Conservation (phyloP, 2,888 invertebrate genomes). For the Orgyia antiqua region DNA sequence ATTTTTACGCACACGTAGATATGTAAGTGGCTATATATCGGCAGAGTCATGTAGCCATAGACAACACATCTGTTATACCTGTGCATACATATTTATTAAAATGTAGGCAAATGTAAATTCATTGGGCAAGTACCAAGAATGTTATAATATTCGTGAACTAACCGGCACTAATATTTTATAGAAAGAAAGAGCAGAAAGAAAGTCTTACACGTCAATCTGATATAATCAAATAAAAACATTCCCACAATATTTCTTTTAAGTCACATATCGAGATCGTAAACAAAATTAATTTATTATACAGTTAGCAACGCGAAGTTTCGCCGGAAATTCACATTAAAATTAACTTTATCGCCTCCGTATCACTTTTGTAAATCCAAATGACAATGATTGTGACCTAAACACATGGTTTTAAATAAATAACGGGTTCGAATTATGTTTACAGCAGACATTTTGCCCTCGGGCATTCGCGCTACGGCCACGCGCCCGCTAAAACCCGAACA, state of each 20-base stretch:
- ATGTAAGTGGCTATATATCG: too few relatives aligned
- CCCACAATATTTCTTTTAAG: slow-evolving; percentile 14
- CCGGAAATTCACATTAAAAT: slow-evolving; percentile 41
- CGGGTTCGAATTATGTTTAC: slow-evolving; percentile 30
- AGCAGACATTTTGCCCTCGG: slow-evolving; percentile 35
- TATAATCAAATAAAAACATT: slow-evolving; percentile 9
- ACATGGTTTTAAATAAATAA: slow-evolving; percentile 40
- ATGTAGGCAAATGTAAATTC: too few relatives aligned
- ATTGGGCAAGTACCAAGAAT: too few relatives aligned
- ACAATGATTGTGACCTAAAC: slow-evolving; percentile 44
- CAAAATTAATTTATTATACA: slow-evolving; percentile 23
- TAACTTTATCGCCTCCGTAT: slow-evolving; percentile 41
- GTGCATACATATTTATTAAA: too few relatives aligned
- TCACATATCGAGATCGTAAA: slow-evolving; percentile 26
- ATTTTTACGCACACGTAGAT: too few relatives aligned
- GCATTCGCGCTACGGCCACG: slow-evolving; percentile 44
- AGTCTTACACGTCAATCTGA: too few relatives aligned
- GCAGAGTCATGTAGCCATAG: too few relatives aligned
- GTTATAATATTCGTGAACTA: too few relatives aligned
- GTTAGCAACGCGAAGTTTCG: slow-evolving; percentile 16
- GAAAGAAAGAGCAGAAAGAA: too few relatives aligned
- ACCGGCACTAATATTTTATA: too few relatives aligned
- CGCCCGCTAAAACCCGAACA: slow-evolving; percentile 47
- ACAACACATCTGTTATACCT: too few relatives aligned
- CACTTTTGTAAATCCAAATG: slow-evolving; percentile 26